Conservation (phyloP, 1,140 invertebrate genomes). For the Pachyrhynchus sulphureomaculatus region DNA sequence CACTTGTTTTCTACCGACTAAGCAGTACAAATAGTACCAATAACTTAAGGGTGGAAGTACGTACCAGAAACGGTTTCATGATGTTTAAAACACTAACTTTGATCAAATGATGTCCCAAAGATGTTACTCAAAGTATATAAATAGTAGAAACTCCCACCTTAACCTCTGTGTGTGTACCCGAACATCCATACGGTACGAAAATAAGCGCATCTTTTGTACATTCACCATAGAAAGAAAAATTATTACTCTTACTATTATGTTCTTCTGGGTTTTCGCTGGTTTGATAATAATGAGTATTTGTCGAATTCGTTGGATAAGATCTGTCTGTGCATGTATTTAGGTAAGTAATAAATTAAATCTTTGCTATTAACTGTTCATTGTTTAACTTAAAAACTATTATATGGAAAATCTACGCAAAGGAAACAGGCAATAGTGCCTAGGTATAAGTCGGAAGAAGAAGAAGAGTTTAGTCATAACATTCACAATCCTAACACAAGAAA, state of each 20-base stretch:
- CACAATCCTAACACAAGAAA: too few species aligned
- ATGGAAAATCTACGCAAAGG: too few species aligned
- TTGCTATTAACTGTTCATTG: too few species aligned
- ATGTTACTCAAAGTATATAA: conserved; percentile 34
- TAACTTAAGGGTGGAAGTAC: conserved; percentile 17
- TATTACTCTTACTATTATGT: conserved; percentile 40
- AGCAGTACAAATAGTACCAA: neutral
- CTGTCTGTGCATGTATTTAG: neutral
- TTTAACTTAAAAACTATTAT: too few species aligned
- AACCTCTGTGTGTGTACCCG: neutral
- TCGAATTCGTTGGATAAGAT: neutral
- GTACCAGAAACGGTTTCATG: conserved; percentile 43
- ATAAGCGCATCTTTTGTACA: conserved; percentile 37
- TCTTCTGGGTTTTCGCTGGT: neutral
- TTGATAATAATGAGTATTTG: conserved; percentile 22
- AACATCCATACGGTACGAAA: conserved; percentile 31
- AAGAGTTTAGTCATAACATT: too few species aligned
- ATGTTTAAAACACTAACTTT: conserved; percentile 36
- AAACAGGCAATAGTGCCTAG: too few species aligned
- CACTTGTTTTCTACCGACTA: too few species aligned
- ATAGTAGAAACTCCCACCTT: conserved; percentile 38
- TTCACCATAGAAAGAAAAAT: conserved; percentile 39
- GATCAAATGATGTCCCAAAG: conserved; percentile 38
- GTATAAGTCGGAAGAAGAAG: too few species aligned
- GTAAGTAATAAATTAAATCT: neutral